Conservation (phyloP, 1,140 invertebrate genomes). For the Planococcus citri region DNA sequence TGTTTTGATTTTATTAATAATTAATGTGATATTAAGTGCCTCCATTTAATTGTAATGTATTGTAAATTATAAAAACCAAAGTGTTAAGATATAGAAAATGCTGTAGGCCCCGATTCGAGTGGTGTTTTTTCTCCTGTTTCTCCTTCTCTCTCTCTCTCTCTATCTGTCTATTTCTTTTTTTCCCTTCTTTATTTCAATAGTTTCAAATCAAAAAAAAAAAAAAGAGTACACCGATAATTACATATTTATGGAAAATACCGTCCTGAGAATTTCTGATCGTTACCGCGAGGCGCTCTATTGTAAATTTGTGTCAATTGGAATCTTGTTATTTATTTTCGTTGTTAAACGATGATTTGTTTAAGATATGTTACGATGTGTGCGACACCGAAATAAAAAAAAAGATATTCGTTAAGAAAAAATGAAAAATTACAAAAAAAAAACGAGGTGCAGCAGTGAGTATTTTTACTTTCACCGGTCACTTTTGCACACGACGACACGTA, state of each 20-base stretch:
- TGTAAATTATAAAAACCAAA: neutral
- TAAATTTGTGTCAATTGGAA: neutral
- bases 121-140: too few species aligned
- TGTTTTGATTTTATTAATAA: neutral
- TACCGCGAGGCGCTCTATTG: neutral
- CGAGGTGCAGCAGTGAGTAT: neutral
- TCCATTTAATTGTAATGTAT: slow-evolving; percentile 9
- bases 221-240: neutral
- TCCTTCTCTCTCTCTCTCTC: too few species aligned
- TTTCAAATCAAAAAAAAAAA: too few species aligned
- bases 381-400: neutral
- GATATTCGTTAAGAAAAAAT: neutral
- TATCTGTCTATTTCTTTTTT: too few species aligned
- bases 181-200: too few species aligned
- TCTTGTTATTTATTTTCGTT: neutral
- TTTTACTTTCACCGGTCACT: neutral
- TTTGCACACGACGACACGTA: neutral
- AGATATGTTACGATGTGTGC: too few species aligned
- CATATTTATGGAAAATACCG: neutral
- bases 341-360: too few species aligned
- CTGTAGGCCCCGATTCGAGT: too few species aligned
- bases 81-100: neutral
- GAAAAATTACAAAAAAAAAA: neutral
- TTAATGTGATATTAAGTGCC: slow-evolving; percentile 20
- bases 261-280: neutral